phyloP scores from a whole-genome alignment of 2,888 invertebrate species.

The Willowsia nigromaculata region DNA sequence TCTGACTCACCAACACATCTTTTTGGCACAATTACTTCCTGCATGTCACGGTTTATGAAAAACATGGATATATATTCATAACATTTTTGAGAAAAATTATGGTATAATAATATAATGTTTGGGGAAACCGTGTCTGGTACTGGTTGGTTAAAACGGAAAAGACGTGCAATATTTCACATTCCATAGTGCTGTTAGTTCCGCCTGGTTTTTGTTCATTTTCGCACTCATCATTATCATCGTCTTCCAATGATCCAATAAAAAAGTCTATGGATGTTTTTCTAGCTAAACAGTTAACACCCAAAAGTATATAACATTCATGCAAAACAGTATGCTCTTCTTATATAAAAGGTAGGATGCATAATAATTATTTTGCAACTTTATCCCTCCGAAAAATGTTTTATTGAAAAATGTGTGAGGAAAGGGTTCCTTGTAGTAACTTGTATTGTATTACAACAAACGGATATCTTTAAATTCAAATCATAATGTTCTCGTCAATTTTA shows the following conservation, averaged over 20 bases:
- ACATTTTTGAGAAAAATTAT: neutral
- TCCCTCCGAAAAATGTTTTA: too few relatives aligned
- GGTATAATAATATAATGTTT: neutral
- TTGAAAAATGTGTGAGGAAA: too few relatives aligned
- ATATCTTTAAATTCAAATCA: too few relatives aligned
- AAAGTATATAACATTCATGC: too few relatives aligned
- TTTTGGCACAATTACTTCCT: conserved; percentile 48
- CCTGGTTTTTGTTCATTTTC: conserved; percentile 12
- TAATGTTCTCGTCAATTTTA: too few relatives aligned
- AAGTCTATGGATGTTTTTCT: neutral
- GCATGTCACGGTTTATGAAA: conserved; percentile 38
- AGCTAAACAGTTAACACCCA: neutral
- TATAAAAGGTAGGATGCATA: too few relatives aligned
- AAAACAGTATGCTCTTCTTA: too few relatives aligned
- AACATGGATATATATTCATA: neutral
- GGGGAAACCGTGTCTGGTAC: neutral
- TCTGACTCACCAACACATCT: neutral
- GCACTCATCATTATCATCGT: neutral
- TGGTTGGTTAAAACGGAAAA: neutral
- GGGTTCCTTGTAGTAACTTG: too few relatives aligned
- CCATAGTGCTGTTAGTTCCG: conserved; percentile 9
- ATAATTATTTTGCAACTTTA: too few relatives aligned
- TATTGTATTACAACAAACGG: too few relatives aligned
- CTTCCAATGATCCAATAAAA: neutral
- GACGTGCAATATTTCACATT: conserved; percentile 22